Conservation (phyloP, 2,888 invertebrate species). For the Limnephilus auricula region DNA sequence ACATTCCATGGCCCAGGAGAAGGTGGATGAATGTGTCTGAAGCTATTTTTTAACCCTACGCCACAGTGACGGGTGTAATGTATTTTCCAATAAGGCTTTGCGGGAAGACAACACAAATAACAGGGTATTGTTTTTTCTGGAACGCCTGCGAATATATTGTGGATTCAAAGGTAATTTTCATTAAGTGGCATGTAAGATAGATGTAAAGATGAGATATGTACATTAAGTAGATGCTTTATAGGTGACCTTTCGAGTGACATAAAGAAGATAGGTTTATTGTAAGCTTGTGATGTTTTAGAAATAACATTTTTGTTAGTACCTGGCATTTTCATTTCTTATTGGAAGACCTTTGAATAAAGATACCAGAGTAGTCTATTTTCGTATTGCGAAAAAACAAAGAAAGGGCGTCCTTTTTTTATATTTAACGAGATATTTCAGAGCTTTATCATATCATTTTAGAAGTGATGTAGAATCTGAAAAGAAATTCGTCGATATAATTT, state of each 20-base stretch:
- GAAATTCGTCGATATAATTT: neutral
- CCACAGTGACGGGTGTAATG: neutral
- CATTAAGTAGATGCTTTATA: neutral
- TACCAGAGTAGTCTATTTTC: neutral
- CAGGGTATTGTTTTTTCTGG: neutral
- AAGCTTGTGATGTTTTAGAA: neutral
- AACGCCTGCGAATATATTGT: neutral
- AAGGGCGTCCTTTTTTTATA: neutral
- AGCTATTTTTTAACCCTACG: neutral
- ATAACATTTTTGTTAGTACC: neutral
- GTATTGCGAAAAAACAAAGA: neutral
- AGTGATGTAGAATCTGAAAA: neutral
- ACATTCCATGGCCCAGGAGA: neutral
- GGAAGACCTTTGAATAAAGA: neutral
- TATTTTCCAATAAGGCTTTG: constrained; percentile 2
- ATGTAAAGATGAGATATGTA: neutral
- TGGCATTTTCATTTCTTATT: neutral
- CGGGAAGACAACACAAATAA: neutral
- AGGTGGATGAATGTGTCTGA: neutral
- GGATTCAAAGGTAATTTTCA: neutral
- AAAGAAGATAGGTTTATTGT: neutral
- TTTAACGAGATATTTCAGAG: neutral
- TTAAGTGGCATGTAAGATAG: neutral
- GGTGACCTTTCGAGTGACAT: neutral
- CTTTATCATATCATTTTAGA: neutral